Base-by-base conservation (phyloP, 2,888 invertebrate genomes). In the Azorinus chamasolen region DNA sequence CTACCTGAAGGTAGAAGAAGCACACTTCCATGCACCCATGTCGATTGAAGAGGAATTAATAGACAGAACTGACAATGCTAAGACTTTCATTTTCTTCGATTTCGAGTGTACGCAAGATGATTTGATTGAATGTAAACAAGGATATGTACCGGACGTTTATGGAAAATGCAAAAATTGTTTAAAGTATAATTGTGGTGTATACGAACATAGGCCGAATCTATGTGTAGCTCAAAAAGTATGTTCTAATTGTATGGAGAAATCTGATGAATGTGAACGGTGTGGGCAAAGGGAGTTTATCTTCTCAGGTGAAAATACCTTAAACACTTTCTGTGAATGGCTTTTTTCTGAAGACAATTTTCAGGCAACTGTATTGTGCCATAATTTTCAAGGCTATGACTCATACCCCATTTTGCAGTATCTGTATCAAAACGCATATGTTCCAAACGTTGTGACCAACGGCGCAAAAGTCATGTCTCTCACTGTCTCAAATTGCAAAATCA, bases 321-420 rank as follows among this genome's bases (percentile, higher is more conserved):
- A 75, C 6, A 51, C 53, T 1, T 76, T 76, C 51, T 76, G 76
- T 22, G 39, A 70, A 14, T 73, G 64, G 61, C 18, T 74, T 8
- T 69, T 69, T 63, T 68, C 68, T 25, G 68, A 68, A 53, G 63
- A 43, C 6, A 66, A 68, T 58, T 58, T 20, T 18, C 22, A 58
- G 2, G 20, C 64, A 12, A 75, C 51, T 8, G 70, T 62, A 12
- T 39, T 71, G 2, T 70, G 65, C 53, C 76, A 76, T 41, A 76
- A 71, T 24, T 76, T 76, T 39, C 64, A 70, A 27, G 68, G 68
- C 0, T 74, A 74, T 45, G 65, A 74, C 43, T 74, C 74, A 0
- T 78, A 68, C 27, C 81, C 81, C 14, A 54, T 81, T 14, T 51
- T 74, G 5, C 58, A 68, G 20, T 81, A 71, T 43, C 65, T 81